Base-by-base conservation (phyloP, 2,888 invertebrate genomes). In the Caprella mutica region DNA sequence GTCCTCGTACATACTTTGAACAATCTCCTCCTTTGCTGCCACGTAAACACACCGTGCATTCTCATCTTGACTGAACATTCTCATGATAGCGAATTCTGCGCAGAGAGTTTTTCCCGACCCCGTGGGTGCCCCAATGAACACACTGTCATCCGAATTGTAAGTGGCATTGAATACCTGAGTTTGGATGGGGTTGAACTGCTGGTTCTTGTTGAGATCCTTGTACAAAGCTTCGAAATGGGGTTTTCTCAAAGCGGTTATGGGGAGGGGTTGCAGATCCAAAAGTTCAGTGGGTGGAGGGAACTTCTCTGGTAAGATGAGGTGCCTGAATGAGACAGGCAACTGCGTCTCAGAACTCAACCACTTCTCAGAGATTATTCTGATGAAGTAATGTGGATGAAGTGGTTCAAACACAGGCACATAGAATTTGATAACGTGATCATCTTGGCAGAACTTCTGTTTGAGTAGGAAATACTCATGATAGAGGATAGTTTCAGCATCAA, bases 331-430 rank as follows among this genome's bases (percentile, higher is more conserved):
- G 0, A 98, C 93, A 0, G 98, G 97, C 17, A 98, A 77, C 69
- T 92, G 88, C 0, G 94, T 94, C 73, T 96, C 96, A 0, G 93
- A 86, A 0, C 90, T 92, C 72, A 91, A 86, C 90, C 90, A 91
- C 69, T 89, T 80, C 71, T 90, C 90, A 0, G 90, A 89, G 0
- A 91, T 86, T 2, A 90, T 85, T 40, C 88, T 76, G 35, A 99
- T 79, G 74, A 96, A 98, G 75, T 98, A 98, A 72, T 97, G 96
- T 0, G 98, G 98, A 1, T 97, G 96, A 54, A 98, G 76, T 0
- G 98, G 98, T 71, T 99, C 98, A 73, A 94, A 97, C 27, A 99
- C 89, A 0, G 98, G 97, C 46, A 98, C 96, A 72, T 93, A 97
- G 74, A 98, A 92, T 75, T 97, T 97, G 1, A 99, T 84, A 27